phyloP scores from a whole-genome alignment of 2,888 invertebrate species.

The Drosophila koepferae region DNA sequence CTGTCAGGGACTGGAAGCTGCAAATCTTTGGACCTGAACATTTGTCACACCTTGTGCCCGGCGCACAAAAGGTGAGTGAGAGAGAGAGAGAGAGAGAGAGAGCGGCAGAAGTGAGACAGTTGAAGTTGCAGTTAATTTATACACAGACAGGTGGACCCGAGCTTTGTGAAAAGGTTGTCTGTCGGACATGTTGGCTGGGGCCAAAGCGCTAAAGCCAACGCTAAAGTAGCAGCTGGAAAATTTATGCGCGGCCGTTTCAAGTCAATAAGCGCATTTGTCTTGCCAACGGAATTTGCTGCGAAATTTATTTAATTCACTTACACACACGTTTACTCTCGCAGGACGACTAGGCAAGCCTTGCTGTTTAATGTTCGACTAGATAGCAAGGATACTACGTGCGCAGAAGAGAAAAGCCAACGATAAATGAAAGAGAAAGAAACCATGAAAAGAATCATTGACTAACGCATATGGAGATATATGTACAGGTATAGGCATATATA shows the following conservation, averaged over 20 bases:
- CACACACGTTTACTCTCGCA: conserved; percentile 33
- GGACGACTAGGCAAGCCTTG: neutral
- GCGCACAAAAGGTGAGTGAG: neutral
- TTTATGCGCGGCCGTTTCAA: conserved; percentile 75
- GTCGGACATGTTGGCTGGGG: conserved; percentile 22
- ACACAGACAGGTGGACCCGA: conserved; percentile 40
- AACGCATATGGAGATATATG: neutral
- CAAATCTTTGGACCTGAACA: conserved; percentile 44
- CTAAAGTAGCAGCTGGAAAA: conserved; percentile 55
- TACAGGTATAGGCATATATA: neutral
- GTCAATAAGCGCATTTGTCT: conserved; percentile 82
- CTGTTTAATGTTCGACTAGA: neutral
- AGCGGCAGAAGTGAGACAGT: conserved; percentile 10
- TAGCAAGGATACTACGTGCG: neutral
- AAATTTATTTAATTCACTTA: conserved; percentile 70
- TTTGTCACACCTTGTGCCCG: conserved; percentile 43
- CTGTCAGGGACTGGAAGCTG: conserved; percentile 42
- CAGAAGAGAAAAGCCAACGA: too few relatives aligned
- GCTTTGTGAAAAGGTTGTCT: conserved; percentile 14
- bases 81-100: neutral
- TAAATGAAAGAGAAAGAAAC: neutral
- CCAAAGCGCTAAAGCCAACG: conserved; percentile 17
- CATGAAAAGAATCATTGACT: neutral
- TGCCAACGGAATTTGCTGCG: conserved; percentile 50
- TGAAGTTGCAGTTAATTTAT: conserved; percentile 62